Evolutionary conservation across 2,113 vertebrate genomes (phyloP).

Genomic region (Porphyrio hochstetteri): DNA sequence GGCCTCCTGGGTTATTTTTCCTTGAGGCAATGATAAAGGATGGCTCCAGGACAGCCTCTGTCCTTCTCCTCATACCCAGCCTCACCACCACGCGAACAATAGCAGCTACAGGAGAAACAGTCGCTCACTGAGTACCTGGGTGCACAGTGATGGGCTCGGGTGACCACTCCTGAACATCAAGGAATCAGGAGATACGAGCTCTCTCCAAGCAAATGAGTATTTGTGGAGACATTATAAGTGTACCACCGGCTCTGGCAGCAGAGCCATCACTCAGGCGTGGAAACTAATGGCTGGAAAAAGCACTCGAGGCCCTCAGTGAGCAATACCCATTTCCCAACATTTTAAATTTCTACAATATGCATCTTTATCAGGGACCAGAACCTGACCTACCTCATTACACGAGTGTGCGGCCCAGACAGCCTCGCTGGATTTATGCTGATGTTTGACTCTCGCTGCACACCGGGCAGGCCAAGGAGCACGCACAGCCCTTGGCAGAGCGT

Average conservation of each 20-base stretch:
- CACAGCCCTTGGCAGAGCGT: background rate
- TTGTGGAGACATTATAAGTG: background rate
- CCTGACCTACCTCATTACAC: background rate
- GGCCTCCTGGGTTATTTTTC: background rate
- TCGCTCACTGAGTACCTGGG: background rate
- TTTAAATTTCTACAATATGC: background rate
- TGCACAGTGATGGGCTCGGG: background rate
- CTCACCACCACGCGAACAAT: fast-evolving
- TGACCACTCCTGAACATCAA: background rate
- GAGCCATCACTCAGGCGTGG: background rate
- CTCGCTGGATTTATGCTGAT: background rate
- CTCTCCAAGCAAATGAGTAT: background rate
- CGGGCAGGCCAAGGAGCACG: background rate
- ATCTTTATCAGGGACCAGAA: background rate
- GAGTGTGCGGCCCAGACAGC: fast-evolving
- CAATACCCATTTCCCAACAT: background rate
- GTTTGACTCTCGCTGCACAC: fast-evolving
- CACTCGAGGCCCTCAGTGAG: background rate
- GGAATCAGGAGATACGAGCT: background rate
- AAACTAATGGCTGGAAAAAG: background rate
- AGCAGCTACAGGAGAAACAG: background rate
- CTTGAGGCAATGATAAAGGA: background rate
- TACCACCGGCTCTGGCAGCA: background rate
- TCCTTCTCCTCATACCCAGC: background rate
- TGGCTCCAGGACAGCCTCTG: background rate